Conservation (phyloP, 2,113 vertebrate species). For the Anoura caudifer region DNA sequence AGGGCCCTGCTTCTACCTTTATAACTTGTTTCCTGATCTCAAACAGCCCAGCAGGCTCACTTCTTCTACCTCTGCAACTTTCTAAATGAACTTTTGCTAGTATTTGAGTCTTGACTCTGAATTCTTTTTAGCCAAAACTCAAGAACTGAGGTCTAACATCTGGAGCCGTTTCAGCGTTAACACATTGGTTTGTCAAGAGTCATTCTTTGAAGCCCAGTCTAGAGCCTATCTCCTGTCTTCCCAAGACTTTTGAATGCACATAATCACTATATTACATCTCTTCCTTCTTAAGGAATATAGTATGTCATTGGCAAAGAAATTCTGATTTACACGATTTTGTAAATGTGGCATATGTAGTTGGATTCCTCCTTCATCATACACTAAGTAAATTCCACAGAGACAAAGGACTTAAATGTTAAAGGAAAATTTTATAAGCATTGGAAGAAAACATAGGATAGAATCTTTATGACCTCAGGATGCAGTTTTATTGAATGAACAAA, state of each 20-base stretch:
- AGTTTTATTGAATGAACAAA: neutral
- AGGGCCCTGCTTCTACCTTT: too few species aligned
- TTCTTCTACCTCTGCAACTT: neutral
- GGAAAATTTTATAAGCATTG: neutral
- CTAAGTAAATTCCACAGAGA: neutral
- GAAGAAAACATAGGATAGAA: neutral
- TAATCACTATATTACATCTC: neutral
- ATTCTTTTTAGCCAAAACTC: neutral
- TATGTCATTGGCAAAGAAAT: neutral
- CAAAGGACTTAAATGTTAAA: neutral
- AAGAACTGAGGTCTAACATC: neutral
- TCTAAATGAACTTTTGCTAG: neutral
- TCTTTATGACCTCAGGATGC: neutral
- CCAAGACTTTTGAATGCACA: neutral
- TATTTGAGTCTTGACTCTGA: neutral
- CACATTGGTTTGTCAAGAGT: neutral
- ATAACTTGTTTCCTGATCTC: too few species aligned
- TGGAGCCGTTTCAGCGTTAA: neutral
- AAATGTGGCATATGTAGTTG: neutral
- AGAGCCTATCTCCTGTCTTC: neutral
- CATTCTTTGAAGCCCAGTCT: neutral
- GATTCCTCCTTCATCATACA: neutral
- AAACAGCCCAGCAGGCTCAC: neutral
- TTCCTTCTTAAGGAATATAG: neutral
- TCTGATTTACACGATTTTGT: neutral